These are phyloP conservation scores for Caenorhabditis becei DNA, from an alignment of 2,888 invertebrate species.

Conservation along the genomic window DNA sequence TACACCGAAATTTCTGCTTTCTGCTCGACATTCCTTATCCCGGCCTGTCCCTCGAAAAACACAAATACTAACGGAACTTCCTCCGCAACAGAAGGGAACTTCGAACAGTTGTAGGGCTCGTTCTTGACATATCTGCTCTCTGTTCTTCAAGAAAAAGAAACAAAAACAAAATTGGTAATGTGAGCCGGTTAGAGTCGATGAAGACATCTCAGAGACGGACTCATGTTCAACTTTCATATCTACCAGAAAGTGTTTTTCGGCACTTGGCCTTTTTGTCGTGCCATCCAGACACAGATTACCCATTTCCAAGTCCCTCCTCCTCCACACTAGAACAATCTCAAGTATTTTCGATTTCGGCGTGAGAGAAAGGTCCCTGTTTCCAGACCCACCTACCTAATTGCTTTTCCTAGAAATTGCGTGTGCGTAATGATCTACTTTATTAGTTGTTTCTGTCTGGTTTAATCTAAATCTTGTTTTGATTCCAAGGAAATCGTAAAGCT, in stretches of 20 bases:
- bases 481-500: background rate
- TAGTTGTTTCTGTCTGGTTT: background rate
- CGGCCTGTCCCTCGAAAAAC: background rate
- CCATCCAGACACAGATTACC: slow-evolving; percentile 40
- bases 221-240: slow-evolving; percentile 32
- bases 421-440: background rate
- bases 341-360: slow-evolving; percentile 37
- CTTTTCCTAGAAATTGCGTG: background rate
- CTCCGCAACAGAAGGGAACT: background rate
- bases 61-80: background rate
- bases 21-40: slow-evolving; percentile 11
- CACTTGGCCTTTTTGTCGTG: slow-evolving; percentile 14
- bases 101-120: slow-evolving; percentile 15
- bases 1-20: slow-evolving; percentile 1
- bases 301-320: background rate
- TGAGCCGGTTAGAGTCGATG: slow-evolving; percentile 6
- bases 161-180: slow-evolving; percentile 42
- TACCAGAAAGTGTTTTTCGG: slow-evolving; percentile 22
- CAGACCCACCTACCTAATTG: background rate
- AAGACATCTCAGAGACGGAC: slow-evolving; percentile 1
- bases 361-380: slow-evolving; percentile 26
- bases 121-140: slow-evolving; percentile 7
- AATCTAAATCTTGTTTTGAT: background rate
- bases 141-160: background rate
- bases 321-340: slow-evolving; percentile 11